Base-by-base conservation (phyloP, 2,888 invertebrate species). In the Holacanthella duospinosa region DNA sequence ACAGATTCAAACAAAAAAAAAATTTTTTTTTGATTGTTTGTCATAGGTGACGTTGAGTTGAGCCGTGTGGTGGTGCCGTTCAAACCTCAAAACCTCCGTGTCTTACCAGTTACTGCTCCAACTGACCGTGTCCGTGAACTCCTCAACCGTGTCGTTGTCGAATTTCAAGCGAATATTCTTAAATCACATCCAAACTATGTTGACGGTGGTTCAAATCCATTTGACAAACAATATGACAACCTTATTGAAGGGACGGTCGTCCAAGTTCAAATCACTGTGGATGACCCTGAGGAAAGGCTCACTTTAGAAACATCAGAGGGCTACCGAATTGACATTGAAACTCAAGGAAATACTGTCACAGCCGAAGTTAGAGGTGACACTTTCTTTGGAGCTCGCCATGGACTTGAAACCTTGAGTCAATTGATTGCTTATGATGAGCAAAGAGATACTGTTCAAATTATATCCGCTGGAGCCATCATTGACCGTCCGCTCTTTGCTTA, bases 401-500 rank as follows among this genome's bases (percentile, higher is more conserved):
- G 66, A 54, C 60, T 66, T 58, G 86, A 87, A 77, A 86, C 87
- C 0, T 77, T 87, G 2, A 78, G 81, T 0, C 87, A 87, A 74
- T 76, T 87, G 26, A 82, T 87, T 44, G 81, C 86, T 2, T 85
- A 80, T 68, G 86, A 88, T 71, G 83, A 86, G 57, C 77, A 85
- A 43, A 48, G 69, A 29, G 70, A 71, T 53, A 70, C 71, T 1
- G 68, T 69, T 1, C 70, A 71, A 55, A 68, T 71, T 54, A 67
- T 71, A 28, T 67, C 69, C 2, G 70, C 69, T 44, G 72, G 69
- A 26, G 65, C 66, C 26, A 76, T 82, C 64, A 74, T 77, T 1
- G 96, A 97, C 77, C 82, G 82, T 43, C 97, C 97, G 0, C 83
- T 83, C 0, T 97, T 90, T 78, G 84, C 86, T 0, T 91, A 94